Evolutionary conservation across 2,113 vertebrate genomes (phyloP).

Genomic region (Eptatretus burgeri): DNA sequence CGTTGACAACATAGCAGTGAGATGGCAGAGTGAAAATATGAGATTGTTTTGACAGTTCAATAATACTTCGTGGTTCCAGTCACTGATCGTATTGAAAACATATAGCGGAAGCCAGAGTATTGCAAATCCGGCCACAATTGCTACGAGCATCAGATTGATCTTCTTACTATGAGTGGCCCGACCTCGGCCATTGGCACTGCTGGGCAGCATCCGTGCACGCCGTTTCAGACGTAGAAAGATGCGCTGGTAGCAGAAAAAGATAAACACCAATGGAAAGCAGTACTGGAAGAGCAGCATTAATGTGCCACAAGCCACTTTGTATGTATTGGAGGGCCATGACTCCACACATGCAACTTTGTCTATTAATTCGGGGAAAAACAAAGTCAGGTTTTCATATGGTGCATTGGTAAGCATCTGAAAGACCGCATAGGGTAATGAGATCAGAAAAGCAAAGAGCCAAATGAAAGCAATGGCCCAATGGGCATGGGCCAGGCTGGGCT

Average conservation of each 20-base stretch:
- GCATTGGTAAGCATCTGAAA: constrained; percentile 32
- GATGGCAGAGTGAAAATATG: constrained; percentile 42
- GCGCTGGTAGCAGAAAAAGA: constrained; percentile 59
- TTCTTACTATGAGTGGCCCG: constrained; percentile 35
- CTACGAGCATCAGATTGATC: constrained; percentile 47
- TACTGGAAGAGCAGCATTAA: constrained; percentile 41
- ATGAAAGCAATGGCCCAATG: constrained; percentile 33
- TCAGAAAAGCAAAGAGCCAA: constrained; percentile 31
- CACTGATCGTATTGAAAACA: constrained; percentile 42
- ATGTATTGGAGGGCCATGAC: constrained; percentile 29
- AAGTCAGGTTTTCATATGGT: constrained; percentile 30
- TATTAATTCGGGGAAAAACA: constrained; percentile 23
- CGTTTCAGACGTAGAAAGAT: constrained; percentile 39
- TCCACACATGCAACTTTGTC: constrained; percentile 47
- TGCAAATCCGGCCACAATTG: constrained; percentile 43
- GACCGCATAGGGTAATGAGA: constrained; percentile 35
- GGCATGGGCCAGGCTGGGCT: constrained; percentile 36
- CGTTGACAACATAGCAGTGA: constrained; percentile 48
- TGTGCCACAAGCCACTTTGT: constrained; percentile 34
- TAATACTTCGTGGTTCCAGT: constrained; percentile 41
- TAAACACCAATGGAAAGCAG: constrained; percentile 37
- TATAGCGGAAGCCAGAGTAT: constrained; percentile 53
- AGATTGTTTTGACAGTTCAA: constrained; percentile 40
- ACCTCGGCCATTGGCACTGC: constrained; percentile 39
- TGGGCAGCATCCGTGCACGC: constrained; percentile 42